Evolutionary conservation across 2,888 invertebrate species (phyloP), one percentile per base, ranked within the genome.

Genomic region (Tiliacea citrago): DNA sequence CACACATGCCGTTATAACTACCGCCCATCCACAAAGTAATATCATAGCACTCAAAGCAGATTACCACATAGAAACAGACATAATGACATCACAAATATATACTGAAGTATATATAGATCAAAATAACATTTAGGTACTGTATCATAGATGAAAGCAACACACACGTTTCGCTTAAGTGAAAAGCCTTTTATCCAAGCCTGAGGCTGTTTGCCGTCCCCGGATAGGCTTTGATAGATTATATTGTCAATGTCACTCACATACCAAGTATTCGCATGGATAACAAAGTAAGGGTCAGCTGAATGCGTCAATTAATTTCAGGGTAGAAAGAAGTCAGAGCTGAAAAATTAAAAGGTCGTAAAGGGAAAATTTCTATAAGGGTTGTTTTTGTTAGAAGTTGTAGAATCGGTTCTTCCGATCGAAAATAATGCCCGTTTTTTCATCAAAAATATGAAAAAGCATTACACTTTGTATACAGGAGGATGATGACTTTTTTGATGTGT

Each of bases 171-270:
- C 53, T 62, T 88, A 88, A 89, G 88, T 86, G 83, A 88, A 88
- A 83, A 81, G 81, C 89, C 90, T 91, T 92, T 91, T 89, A 90
- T 88, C 90, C 85, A 73, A 68, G 78, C 87, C 90, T 85, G 73
- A 73, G 90, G 92, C 89, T 88, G 89, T 92, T 91, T 90, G 90
- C 89, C 88, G 88, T 78, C 79, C 82, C 73, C 66, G 88, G 88
- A 91, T 91, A 91, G 69, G 57, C 73, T 73, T 81, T 73, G 65
- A 73, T 66, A 83, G 80, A 55, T 65, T 24, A 68, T 66, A 66
- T 73, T 79, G 73, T 83, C 68, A 73, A 13, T 68, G 60, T 73
- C 68, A 66, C 45, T 68, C 47, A 51, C 53, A 65, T 2, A 39
- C 16, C 5, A 53, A 60, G 21, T 39, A 68, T 71, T 51, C 51